Conservation (phyloP, 2,113 vertebrate species). For the Puntigrus tetrazona region DNA sequence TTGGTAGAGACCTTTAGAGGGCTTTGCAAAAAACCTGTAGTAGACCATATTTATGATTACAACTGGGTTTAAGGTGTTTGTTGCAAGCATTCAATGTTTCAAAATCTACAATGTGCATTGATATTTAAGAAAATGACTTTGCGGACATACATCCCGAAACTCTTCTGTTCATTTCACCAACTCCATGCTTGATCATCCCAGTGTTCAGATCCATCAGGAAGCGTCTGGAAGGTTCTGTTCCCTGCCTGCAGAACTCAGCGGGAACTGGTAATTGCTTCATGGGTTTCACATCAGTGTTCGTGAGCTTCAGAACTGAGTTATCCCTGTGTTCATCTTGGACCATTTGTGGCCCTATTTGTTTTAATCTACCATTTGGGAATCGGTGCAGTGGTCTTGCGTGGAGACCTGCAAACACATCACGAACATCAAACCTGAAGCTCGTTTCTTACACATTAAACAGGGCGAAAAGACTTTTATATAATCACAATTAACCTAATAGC, state of each 20-base stretch:
- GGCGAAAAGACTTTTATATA: neutral
- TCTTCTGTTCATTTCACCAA: conserved; percentile 44
- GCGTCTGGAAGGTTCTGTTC: conserved; percentile 23
- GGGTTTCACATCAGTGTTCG: neutral
- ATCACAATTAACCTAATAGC: neutral
- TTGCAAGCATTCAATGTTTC: neutral
- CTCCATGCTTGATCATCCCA: neutral
- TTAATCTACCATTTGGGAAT: conserved; percentile 31
- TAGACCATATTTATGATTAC: no score
- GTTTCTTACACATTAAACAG: neutral
- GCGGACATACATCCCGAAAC: neutral
- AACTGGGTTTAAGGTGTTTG: neutral
- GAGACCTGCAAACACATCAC: conserved; percentile 37
- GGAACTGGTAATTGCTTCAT: neutral
- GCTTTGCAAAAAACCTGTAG: no score
- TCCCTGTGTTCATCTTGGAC: conserved; percentile 19
- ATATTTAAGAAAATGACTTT: neutral
- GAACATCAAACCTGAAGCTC: neutral
- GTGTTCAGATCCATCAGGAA: conserved; percentile 23
- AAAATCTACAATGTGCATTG: conserved; percentile 32
- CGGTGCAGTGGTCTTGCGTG: conserved; percentile 42
- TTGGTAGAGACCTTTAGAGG: no score
- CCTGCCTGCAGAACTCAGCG: neutral
- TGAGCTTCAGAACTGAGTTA: neutral
- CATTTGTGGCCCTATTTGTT: conserved; percentile 6